These are phyloP conservation scores for Poliocrania exsul DNA, from an alignment of 2,797 vertebrate genomes.

Conservation along the genomic window DNA sequence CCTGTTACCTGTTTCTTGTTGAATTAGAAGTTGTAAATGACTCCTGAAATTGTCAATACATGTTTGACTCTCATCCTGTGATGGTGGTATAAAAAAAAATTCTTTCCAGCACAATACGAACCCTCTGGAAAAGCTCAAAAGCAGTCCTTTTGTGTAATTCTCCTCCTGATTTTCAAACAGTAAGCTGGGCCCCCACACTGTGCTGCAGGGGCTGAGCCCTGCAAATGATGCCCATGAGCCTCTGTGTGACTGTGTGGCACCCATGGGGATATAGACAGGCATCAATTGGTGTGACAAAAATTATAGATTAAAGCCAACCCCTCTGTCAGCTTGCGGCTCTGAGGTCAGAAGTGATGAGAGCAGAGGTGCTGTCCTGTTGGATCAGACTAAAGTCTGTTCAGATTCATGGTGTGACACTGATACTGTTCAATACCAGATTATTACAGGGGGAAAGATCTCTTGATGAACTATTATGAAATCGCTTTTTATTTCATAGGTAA, in stretches of 20 bases:
- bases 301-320: background rate
- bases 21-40: background rate
- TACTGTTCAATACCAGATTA: background rate
- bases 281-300: background rate
- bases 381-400: background rate
- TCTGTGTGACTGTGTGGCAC: rapidly evolving
- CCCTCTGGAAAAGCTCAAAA: background rate
- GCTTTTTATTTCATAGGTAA: background rate
- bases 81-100: background rate
- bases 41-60: background rate
- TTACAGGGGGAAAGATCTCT: background rate
- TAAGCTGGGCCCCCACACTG: rapidly evolving
- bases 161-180: background rate
- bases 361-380: background rate
- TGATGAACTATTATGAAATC: background rate
- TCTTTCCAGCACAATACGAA: background rate
- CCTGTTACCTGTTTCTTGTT: background rate
- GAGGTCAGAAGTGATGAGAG: background rate
- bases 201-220: background rate
- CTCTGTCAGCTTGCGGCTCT: background rate
- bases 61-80: background rate
- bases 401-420: rapidly evolving
- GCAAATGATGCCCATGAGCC: background rate
- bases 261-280: background rate
- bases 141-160: background rate